phyloP scores from a whole-genome alignment of 92 coral and sea anemone species.

The Paramuricea clavata region DNA sequence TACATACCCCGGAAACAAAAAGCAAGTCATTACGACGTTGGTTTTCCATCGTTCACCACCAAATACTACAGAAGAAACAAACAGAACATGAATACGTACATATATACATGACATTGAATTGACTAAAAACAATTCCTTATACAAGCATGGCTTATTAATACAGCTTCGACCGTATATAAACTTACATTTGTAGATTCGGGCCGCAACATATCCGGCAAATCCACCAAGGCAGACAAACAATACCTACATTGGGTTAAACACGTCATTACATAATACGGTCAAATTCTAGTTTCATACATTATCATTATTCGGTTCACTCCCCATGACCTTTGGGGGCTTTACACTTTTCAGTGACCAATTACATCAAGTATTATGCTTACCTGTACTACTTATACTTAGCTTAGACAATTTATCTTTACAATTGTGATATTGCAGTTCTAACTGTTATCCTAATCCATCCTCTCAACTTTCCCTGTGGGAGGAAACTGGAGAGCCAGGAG shows the following conservation, averaged over 20 bases:
- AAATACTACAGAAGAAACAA: conserved; percentile 71
- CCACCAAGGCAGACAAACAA: conserved; percentile 97
- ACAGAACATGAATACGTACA: neutral
- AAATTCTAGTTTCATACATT: neutral
- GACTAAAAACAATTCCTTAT: neutral
- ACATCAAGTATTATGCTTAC: too few relatives aligned
- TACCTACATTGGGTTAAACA: conserved; percentile 54
- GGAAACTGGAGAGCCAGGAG: too few relatives aligned
- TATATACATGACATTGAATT: neutral
- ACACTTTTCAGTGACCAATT: too few relatives aligned
- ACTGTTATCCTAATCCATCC: too few relatives aligned
- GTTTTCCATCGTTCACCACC: conserved; percentile 99
- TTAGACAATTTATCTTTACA: too few relatives aligned
- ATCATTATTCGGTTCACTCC: too few relatives aligned
- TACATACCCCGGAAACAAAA: conserved; percentile 96
- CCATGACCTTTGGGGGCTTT: too few relatives aligned
- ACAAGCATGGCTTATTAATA: neutral
- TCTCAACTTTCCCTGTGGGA: too few relatives aligned
- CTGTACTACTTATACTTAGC: too few relatives aligned
- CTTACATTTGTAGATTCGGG: conserved; percentile 95
- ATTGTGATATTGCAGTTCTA: too few relatives aligned
- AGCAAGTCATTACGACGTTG: conserved; percentile 89
- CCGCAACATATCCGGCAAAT: conserved; percentile 96
- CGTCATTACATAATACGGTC: neutral
- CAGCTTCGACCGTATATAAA: neutral